phyloP scores from a whole-genome alignment of 2,888 invertebrate species.

The Megastigmus dorsalis region DNA sequence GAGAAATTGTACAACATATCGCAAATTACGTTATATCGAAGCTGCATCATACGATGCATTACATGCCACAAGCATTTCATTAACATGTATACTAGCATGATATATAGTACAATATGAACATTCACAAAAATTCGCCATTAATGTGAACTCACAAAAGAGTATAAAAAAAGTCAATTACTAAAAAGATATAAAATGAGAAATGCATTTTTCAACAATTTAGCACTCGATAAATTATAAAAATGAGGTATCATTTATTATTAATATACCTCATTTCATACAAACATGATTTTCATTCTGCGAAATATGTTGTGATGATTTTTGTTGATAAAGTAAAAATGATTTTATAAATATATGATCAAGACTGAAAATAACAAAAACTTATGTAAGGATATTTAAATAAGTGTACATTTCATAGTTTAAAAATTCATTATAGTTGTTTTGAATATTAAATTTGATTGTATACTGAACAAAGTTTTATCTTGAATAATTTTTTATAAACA shows the following conservation, averaged over 20 bases:
- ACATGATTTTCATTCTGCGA: not conserved
- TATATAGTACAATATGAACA: slow-evolving; percentile 24
- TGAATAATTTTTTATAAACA: not conserved
- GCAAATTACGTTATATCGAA: not conserved
- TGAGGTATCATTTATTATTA: not conserved
- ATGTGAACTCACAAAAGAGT: slow-evolving; percentile 12
- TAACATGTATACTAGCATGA: slow-evolving; percentile 9
- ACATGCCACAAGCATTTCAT: not conserved
- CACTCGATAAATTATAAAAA: slow-evolving; percentile 30
- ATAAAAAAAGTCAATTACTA: slow-evolving; percentile 28
- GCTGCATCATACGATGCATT: slow-evolving; percentile 16
- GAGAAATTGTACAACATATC: slow-evolving; percentile 15
- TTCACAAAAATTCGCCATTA: slow-evolving; percentile 15
- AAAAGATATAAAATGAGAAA: slow-evolving; percentile 36
- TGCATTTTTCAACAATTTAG: slow-evolving; percentile 21
- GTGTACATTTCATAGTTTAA: not conserved
- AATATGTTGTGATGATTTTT: not conserved
- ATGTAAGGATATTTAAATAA: not conserved
- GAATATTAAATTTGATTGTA: too few relatives aligned
- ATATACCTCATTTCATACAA: slow-evolving; percentile 2
- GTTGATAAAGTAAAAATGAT: slow-evolving; percentile 17
- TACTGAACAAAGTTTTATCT: not conserved
- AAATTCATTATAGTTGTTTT: not conserved
- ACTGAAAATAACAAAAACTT: not conserved
- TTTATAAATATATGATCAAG: not conserved